Conservation (phyloP, 1,140 invertebrate genomes). For the Drusus annulatus region DNA sequence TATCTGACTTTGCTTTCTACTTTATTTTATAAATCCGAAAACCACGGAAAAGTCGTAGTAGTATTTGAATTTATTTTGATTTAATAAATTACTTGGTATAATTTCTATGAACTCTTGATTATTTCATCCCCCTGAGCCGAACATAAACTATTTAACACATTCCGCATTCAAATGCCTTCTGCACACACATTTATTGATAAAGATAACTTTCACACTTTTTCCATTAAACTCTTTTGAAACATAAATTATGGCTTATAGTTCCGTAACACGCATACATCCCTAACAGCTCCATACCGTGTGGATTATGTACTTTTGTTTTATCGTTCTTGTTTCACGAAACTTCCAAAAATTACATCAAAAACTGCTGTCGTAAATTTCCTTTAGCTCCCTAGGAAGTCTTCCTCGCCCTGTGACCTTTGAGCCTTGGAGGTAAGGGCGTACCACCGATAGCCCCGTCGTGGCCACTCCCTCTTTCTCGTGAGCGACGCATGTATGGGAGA, state of each 20-base stretch:
- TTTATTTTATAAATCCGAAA: too few relatives aligned
- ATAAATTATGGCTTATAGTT: conserved; percentile 16
- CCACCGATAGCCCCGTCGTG: neutral
- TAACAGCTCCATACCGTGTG: conserved; percentile 19
- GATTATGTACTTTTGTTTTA: conserved; percentile 42
- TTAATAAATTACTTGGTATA: too few relatives aligned
- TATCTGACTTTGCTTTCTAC: too few relatives aligned
- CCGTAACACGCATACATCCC: conserved; percentile 15
- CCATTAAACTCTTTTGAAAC: conserved; percentile 32
- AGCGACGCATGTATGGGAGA: too few relatives aligned
- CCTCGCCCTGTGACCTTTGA: neutral
- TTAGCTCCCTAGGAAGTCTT: neutral
- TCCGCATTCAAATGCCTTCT: neutral
- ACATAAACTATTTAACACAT: too few relatives aligned
- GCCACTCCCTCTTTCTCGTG: too few relatives aligned
- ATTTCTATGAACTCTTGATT: too few relatives aligned
- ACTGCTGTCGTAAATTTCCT: conserved; percentile 23
- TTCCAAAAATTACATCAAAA: conserved; percentile 26
- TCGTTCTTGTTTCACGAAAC: conserved; percentile 26
- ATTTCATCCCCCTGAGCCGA: too few relatives aligned
- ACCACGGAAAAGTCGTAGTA: too few relatives aligned
- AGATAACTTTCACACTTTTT: conserved; percentile 36
- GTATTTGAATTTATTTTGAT: too few relatives aligned
- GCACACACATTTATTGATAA: conserved; percentile 13
- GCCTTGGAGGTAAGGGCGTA: neutral